Evolutionary conservation across 2,113 vertebrate genomes (phyloP), one percentile per base, ranked within the genome.

Genomic region (Zosterops japonicus): DNA sequence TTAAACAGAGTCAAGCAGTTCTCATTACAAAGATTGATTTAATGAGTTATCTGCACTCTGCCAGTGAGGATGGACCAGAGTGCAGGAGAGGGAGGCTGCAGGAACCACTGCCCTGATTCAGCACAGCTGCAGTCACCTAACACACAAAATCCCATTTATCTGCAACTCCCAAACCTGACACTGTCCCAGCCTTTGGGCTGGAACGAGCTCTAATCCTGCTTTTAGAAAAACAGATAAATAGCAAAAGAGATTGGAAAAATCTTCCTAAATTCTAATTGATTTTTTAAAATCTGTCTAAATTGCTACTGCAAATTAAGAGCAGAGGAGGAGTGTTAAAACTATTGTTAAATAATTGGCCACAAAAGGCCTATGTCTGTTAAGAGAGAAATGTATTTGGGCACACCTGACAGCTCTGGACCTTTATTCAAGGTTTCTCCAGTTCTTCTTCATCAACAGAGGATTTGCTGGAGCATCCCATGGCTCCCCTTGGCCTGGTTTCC

Each of bases 31-130:
- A n/a, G 55, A 57, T 28, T 27, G 84, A 69, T 56, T 59, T 24
- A 39, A 72, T 2, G 14, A 80, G 24, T 39, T 63, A 35, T 8
- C 42, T 27, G 23, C 23, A 14, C 0, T 0, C 60, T 52, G 28
- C 44, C 70, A 53, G 63, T 1, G 4, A 57, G 46, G 64, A 27
- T 17, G 11, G 4, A 35, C 2, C 35, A 19, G 63, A 39, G 49
- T 0, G 8, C 39, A 63, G 35, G 14, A 41, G 27, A 23, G 44
- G 27, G 55, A 75, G 21, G 6, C 0, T 13, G 29, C 67, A 80
- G 67, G 28, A 55, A 6, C 23, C 13, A 5, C 17, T 21, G 35
- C 44, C 44, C 44, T n/a, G 8, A 29, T 9, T 9, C 65, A 55
- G 70, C 22, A 35, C 5, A 1, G 42, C 3, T 42, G 46, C 61